Evolutionary conservation across 2,888 invertebrate species (phyloP), one percentile per base, ranked within the genome.

Genomic region (Spilosoma lubricipeda): DNA sequence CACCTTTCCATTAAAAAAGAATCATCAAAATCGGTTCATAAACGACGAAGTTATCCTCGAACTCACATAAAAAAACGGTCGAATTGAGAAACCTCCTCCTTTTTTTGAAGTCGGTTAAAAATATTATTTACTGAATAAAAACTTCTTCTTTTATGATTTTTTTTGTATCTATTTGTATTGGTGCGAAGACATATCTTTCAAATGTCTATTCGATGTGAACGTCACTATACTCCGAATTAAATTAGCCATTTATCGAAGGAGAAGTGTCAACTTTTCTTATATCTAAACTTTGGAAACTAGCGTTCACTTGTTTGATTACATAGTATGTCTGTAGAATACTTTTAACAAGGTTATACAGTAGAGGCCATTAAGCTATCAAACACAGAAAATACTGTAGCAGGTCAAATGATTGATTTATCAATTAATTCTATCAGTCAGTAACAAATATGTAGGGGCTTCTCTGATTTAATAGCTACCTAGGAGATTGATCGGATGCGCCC

Each of bases 341-440:
- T 42, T 0, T n/a, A 67, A 18, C 45, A 67, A 67, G 39, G 33
- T 67, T 15, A 15, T 7, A 56, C 52, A 9, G n/a, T n/a, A n/a
- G 52, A 48, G 45, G 15, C 56, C 15, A 23, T 52, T 67, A 18
- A 11, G 39, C 18, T 56, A 56, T 59, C 66, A 67, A 70, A 27
- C 23, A 7, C 42, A 56, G 33, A 23, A 27, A 42, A 27, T 8
- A 27, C 59, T 72, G 42, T 56, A 59, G 30, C 59, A 42, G 63
- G 56, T 33, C 11, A 64, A 67, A 48, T 73, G 27, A 73, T 68
- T 68, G 68, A 73, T 36, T 30, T 52, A 52, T 73, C 69, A 73
- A 73, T 73, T 65, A 65, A 73, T 52, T 69, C 15, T 48, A 64
- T 45, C 67, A 68, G 69, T 52, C 69, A 73, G 69, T 73, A 69